Conservation (phyloP, 2,113 vertebrate genomes). For the Pseudorectes ferrugineus region DNA sequence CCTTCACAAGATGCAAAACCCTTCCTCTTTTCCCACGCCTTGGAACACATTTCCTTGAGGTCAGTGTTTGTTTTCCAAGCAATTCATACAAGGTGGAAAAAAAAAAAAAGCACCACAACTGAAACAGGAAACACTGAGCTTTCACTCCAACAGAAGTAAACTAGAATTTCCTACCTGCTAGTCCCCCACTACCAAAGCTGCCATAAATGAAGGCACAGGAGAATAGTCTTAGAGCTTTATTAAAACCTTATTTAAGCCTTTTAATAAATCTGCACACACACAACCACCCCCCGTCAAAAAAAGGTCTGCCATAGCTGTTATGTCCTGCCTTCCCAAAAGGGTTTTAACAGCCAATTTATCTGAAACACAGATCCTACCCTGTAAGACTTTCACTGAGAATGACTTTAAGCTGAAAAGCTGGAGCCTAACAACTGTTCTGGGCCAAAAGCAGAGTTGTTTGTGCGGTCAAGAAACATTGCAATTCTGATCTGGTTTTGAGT, state of each 20-base stretch:
- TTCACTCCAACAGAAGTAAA: neutral
- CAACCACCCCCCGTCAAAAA: neutral
- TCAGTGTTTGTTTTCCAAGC: neutral
- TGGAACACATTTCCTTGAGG: conserved; percentile 32
- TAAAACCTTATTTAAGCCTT: neutral
- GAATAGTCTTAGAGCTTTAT: neutral
- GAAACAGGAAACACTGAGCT: conserved; percentile 1
- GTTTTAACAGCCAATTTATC: neutral
- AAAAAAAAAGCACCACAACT: neutral
- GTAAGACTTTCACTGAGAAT: neutral
- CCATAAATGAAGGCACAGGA: neutral
- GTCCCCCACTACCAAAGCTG: neutral
- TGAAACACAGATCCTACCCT: neutral
- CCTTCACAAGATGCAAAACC: neutral
- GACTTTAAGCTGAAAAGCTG: neutral
- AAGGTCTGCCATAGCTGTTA: neutral
- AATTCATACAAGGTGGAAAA: neutral
- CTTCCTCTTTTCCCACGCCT: conserved; percentile 33
- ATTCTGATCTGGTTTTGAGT: neutral
- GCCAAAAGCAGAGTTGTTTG: neutral
- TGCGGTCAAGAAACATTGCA: neutral
- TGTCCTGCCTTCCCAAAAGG: neutral
- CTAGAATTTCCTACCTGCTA: neutral
- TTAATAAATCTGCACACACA: neutral
- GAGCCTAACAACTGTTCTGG: neutral